phyloP scores from a whole-genome alignment of 1,140 invertebrate species.

The Halictus rubicundus region DNA sequence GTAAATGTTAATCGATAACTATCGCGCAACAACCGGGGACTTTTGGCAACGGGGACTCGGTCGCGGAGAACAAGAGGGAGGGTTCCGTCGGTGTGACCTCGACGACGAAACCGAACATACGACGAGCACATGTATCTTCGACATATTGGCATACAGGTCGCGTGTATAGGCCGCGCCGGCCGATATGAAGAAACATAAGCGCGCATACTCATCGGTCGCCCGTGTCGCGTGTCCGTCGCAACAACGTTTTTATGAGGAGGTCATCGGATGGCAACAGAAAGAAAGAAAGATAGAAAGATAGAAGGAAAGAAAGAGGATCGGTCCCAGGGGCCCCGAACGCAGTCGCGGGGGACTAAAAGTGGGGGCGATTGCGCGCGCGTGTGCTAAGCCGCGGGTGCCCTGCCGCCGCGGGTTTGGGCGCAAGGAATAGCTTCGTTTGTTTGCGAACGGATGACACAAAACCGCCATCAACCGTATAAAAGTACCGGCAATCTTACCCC shows the following conservation, averaged over 20 bases:
- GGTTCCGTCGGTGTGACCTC: conserved; percentile 41
- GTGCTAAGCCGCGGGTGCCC: conserved; percentile 33
- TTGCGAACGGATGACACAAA: conserved; percentile 58
- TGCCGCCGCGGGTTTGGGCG: conserved; percentile 42
- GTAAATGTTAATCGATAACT: conserved; percentile 43
- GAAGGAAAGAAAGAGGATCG: conserved; percentile 21
- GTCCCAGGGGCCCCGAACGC: neutral
- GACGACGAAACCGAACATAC: conserved; percentile 2
- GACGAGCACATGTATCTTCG: conserved; percentile 49
- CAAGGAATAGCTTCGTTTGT: conserved; percentile 62
- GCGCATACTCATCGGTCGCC: conserved; percentile 38
- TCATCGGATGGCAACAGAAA: conserved; percentile 56
- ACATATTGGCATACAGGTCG: conserved; percentile 76
- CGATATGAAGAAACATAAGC: conserved; percentile 76
- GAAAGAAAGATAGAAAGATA: conserved; percentile 24
- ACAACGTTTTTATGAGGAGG: conserved; percentile 73
- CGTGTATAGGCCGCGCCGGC: conserved; percentile 66
- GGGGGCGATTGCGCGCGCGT: conserved; percentile 59
- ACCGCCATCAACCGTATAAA: conserved; percentile 75
- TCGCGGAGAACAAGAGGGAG: neutral
- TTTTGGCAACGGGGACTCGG: conserved; percentile 3
- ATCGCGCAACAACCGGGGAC: conserved; percentile 29
- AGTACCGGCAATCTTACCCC: conserved; percentile 74
- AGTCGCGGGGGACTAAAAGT: conserved; percentile 9
- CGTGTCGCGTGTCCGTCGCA: conserved; percentile 58